Percentiles rank a stretch among this genome's conserved stretches.
Evolutionary conservation across 2,888 invertebrate species (phyloP).

Genomic region (Rhorus exstirpatorius): DNA sequence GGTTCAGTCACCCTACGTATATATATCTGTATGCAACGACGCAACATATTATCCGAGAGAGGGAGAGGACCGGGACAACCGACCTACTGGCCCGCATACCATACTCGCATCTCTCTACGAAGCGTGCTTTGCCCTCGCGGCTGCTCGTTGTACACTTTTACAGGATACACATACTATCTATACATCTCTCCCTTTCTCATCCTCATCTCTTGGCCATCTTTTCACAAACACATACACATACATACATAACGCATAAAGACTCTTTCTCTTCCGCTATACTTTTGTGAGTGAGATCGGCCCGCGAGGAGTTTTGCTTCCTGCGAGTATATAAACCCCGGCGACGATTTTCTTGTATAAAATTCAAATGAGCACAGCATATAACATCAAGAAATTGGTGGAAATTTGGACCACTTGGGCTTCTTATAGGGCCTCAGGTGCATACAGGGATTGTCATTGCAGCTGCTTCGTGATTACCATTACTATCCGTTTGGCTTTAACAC

Average conservation of each 20-base stretch:
- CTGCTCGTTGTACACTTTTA: slow-evolving; percentile 23
- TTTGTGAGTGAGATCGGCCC: slow-evolving; percentile 56
- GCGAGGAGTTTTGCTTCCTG: slow-evolving; percentile 37
- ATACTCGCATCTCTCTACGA: slow-evolving; percentile 61
- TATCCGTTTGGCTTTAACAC: too few species aligned
- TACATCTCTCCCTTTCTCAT: slow-evolving; percentile 5
- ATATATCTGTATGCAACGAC: slow-evolving; percentile 25
- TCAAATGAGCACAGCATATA: background rate
- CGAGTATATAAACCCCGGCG: background rate
- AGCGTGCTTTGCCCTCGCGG: slow-evolving; percentile 46
- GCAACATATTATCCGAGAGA: slow-evolving; percentile 36
- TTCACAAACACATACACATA: slow-evolving; percentile 36
- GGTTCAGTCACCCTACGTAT: too few species aligned
- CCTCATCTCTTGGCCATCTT: slow-evolving; percentile 34
- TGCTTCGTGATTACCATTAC: too few species aligned
- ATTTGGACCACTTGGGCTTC: slow-evolving; percentile 12
- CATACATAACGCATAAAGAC: too few species aligned
- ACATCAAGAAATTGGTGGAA: background rate
- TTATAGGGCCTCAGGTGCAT: too few species aligned
- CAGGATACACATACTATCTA: slow-evolving; percentile 32
- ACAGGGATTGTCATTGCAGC: too few species aligned
- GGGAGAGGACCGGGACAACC: slow-evolving; percentile 67
- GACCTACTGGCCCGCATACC: slow-evolving; percentile 84
- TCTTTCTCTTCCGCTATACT: slow-evolving; percentile 65
- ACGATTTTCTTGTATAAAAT: slow-evolving; percentile 5